Percentiles rank a stretch among this genome's conserved stretches.
These are phyloP conservation scores for Danaus melanippus DNA, from an alignment of 1,140 invertebrate species.

Conservation along the genomic window DNA sequence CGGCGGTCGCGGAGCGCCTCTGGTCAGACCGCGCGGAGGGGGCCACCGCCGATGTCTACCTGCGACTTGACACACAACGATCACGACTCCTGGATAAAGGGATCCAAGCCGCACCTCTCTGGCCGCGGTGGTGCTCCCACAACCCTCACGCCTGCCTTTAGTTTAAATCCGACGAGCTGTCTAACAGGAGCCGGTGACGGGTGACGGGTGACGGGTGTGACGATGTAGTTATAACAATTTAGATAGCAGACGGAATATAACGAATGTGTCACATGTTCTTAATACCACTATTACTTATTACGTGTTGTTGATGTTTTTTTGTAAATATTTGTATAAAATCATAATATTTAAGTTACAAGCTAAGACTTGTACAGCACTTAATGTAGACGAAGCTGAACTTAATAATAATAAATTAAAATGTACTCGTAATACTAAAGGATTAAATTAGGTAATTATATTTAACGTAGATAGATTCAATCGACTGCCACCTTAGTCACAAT, in stretches of 20 bases:
- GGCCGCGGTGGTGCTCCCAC: conserved; percentile 83
- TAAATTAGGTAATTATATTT: conserved; percentile 14
- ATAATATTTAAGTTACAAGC: conserved; percentile 7
- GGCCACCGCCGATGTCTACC: conserved; percentile 74
- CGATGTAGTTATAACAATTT: conserved; percentile 6
- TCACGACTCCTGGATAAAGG: conserved; percentile 76
- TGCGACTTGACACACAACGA: conserved; percentile 77
- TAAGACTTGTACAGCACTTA: conserved; percentile 18
- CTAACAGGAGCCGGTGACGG: background rate
- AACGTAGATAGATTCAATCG: conserved; percentile 9
- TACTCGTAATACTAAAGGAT: conserved; percentile 15
- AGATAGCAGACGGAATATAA: background rate
- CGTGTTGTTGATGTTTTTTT: conserved; percentile 10
- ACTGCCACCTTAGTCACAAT: conserved; percentile 23
- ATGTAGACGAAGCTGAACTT: conserved; percentile 13
- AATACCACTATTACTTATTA: conserved; percentile 1
- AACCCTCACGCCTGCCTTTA: conserved; percentile 81
- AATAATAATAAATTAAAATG: conserved; percentile 13
- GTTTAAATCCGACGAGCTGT: conserved; percentile 7
- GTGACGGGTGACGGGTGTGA: conserved; percentile 1
- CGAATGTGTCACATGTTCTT: background rate
- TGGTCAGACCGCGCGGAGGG: conserved; percentile 62
- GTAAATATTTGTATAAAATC: conserved; percentile 14
- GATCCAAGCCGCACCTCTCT: conserved; percentile 78
- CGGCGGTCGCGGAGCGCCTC: conserved; percentile 79